Evolutionary conservation across 2,888 invertebrate species (phyloP).

Genomic region (Cephus spinipes): DNA sequence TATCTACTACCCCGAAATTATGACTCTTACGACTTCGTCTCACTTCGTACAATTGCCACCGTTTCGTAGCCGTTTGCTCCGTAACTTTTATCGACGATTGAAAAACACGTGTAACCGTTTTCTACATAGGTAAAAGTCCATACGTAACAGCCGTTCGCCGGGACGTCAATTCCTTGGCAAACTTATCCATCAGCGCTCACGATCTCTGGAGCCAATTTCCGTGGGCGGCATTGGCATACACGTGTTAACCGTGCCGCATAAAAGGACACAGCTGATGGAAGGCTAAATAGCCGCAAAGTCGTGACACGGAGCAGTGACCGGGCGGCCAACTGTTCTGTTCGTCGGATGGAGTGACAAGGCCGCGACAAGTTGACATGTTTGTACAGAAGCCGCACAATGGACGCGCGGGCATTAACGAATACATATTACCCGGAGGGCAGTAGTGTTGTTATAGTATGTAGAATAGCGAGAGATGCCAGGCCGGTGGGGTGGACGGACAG

Average conservation of each 20-base stretch:
- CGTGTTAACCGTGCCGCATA: constrained; percentile 37
- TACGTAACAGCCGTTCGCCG: background rate
- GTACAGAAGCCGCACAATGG: constrained; percentile 56
- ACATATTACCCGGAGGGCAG: constrained; percentile 28
- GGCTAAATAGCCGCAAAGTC: constrained; percentile 53
- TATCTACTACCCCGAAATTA: background rate
- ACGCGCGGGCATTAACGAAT: constrained; percentile 53
- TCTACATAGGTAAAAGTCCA: background rate
- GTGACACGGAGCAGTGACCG: constrained; percentile 50
- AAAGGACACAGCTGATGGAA: constrained; percentile 55
- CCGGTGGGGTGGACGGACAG: background rate
- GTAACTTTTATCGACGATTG: background rate
- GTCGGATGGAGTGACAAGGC: constrained; percentile 49
- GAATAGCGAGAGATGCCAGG: background rate
- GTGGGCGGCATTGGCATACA: constrained; percentile 3
- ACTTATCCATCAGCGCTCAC: background rate
- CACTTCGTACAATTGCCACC: background rate
- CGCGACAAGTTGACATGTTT: constrained; percentile 62
- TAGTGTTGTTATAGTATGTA: background rate
- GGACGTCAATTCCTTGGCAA: background rate
- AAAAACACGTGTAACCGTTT: background rate
- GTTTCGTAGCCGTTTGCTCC: background rate
- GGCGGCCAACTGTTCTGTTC: constrained; percentile 35
- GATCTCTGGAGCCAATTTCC: background rate
- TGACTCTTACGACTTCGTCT: background rate